Base-by-base conservation (phyloP, 2,888 invertebrate species). In the Mongoloraphidia duomilia region DNA sequence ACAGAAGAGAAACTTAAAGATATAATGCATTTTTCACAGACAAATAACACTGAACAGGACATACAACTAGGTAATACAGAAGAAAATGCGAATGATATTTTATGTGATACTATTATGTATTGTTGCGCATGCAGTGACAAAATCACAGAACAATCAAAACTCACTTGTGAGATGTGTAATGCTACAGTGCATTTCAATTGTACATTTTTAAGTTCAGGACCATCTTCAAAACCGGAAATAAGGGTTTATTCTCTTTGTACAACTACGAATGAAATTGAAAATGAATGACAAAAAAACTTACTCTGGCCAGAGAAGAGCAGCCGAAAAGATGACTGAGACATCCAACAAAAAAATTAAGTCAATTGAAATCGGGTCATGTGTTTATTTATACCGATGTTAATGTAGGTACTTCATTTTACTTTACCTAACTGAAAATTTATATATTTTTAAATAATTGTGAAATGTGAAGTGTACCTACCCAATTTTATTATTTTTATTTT, bases 331-430 rank as follows among this genome's bases (percentile, higher is more conserved):
- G 41, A 41, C 41, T 41, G 46, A 12, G 42, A 41, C 40, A 46
- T 40, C 41, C 41, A 46, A 46, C 40, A 46, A 46, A 46, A 46
- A n/a, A n/a, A n/a, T n/a, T n/a, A n/a, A n/a, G n/a, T n/a, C n/a
- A n/a, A n/a, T n/a, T n/a, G n/a, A n/a, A 46, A 46, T 46, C 38
- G 46, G 12, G 3, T n/a, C 34, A 3, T 33, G 3, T 26, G 40
- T 13, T 42, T 40, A 46, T n/a, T 46, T 17, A 17, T n/a, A n/a
- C n/a, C n/a, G n/a, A n/a, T n/a, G n/a, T n/a, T n/a, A n/a, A n/a
- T n/a, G n/a, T n/a, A n/a, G n/a, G n/a, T n/a, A n/a, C n/a, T n/a
- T n/a, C n/a, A n/a, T n/a, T n/a, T n/a, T n/a, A n/a, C n/a, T n/a
- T n/a, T n/a, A n/a, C n/a, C n/a, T n/a, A n/a, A n/a, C n/a, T n/a